Percentiles rank a stretch among this genome's conserved stretches.
phyloP scores from a whole-genome alignment of 1,140 invertebrate genomes.

The Ridgeia piscesae region DNA sequence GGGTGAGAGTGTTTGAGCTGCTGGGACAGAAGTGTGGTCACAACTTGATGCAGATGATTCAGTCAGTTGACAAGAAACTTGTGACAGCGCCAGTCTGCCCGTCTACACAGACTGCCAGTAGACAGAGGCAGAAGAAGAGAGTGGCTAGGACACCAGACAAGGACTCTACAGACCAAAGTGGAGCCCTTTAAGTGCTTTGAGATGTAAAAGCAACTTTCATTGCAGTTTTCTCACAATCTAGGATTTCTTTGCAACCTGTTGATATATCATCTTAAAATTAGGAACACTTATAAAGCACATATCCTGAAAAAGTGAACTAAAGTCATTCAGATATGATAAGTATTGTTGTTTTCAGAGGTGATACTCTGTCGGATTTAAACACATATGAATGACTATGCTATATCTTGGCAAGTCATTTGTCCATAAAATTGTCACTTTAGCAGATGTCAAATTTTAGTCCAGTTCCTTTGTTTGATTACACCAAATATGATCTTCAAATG shows the following conservation, averaged over 20 bases:
- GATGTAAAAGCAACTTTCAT: constrained; percentile 7
- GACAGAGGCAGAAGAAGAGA: constrained; percentile 15
- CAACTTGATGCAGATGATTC: constrained; percentile 13
- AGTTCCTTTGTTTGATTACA: constrained; percentile 9
- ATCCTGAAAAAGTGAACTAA: neutral
- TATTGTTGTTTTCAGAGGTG: constrained; percentile 15
- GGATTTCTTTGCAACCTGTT: constrained; percentile 14
- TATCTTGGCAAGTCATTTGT: constrained; percentile 15
- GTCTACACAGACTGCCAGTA: constrained; percentile 9
- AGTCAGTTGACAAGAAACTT: constrained; percentile 9
- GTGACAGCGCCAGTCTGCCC: neutral
- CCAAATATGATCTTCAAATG: constrained; percentile 13
- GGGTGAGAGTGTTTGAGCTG: too few species aligned
- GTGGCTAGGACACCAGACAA: constrained; percentile 7
- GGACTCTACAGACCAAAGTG: constrained; percentile 19
- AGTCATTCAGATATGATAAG: neutral
- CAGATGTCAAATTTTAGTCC: constrained; percentile 5
- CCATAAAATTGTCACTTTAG: constrained; percentile 11
- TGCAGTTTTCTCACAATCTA: constrained; percentile 12
- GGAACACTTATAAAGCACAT: constrained; percentile 16
- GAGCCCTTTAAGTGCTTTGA: constrained; percentile 15
- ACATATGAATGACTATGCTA: neutral
- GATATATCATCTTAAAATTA: constrained; percentile 3
- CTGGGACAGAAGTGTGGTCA: constrained; percentile 18
- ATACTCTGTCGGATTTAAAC: neutral